A percentile compares a stretch with the other conserved stretches of the same genome.
These are phyloP conservation scores for Coremacera marginata DNA, from an alignment of 2,888 invertebrate species.

Conservation along the genomic window DNA sequence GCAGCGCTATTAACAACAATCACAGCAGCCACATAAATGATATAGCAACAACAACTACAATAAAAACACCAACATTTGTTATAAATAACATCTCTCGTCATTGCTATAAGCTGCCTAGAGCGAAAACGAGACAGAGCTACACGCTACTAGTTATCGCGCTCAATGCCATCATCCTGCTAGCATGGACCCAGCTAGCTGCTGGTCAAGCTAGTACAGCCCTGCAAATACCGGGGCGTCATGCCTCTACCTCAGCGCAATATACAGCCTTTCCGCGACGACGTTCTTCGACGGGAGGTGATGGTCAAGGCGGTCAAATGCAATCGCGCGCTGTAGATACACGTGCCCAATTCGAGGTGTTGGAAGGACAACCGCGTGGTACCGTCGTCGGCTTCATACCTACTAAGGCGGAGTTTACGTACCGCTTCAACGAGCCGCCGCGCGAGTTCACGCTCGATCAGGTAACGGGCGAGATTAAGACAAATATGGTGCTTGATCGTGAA, in stretches of 20 bases:
- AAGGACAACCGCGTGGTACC: conserved; percentile 87
- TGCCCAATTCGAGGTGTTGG: conserved; percentile 86
- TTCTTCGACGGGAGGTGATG: conserved; percentile 64
- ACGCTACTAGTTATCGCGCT: background rate
- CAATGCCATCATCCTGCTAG: background rate
- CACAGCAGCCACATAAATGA: background rate
- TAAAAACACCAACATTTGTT: conserved; percentile 15
- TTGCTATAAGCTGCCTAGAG: conserved; percentile 7
- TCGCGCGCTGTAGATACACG: conserved; percentile 89
- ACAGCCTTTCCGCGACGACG: conserved; percentile 65
- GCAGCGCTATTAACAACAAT: conserved; percentile 26
- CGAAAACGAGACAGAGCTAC: conserved; percentile 31
- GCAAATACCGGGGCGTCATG: conserved; percentile 48
- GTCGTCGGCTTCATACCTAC: conserved; percentile 89
- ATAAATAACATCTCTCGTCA: background rate
- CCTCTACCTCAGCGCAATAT: conserved; percentile 58
- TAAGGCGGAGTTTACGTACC: conserved; percentile 89
- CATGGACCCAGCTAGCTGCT: conserved; percentile 11
- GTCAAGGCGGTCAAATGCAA: conserved; percentile 79
- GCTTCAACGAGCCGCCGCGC: conserved; percentile 91
- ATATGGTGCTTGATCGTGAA: conserved; percentile 87
- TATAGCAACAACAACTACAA: conserved; percentile 16
- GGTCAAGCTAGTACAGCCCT: conserved; percentile 35
- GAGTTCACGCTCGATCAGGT: conserved; percentile 87
- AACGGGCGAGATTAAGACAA: conserved; percentile 87